Evolutionary conservation across 1,140 invertebrate genomes (phyloP), one percentile per base, ranked within the genome.

Genomic region (Drosophila teissieri): DNA sequence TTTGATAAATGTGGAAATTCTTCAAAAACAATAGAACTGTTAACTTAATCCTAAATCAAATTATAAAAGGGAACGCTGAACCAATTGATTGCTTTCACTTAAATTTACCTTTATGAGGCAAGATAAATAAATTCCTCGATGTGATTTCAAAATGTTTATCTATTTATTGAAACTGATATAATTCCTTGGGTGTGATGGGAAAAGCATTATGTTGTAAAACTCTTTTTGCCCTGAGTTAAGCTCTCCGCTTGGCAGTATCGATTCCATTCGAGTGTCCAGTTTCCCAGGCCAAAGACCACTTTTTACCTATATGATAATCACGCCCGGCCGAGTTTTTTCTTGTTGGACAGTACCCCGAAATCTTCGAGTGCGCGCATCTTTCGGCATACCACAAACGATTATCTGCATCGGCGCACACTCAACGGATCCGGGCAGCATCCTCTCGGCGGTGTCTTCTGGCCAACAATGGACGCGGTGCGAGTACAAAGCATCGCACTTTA

Each of bases 401-500:
- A 89, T 89, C 73, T 89, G 84, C 84, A 74, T 80, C 77, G 80
- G 64, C 61, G 84, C 60, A 89, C 84, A 72, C 80, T 78, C 80
- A 62, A 69, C 78, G 78, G 64, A 75, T 56, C 63, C 73, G 79
- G 63, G 31, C 52, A 12, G 31, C 52, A 44, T 62, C 53, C 67
- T 45, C 44, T 53, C 44, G 37, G 27, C 44, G 42, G 24, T 40
- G 57, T 62, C 15, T 31, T 54, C 58, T 45, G 52, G 62, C 54
- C 42, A 51, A 91, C 82, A 90, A 91, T 86, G 75, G 72, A 52
- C 77, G 79, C 90, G 90, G 90, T 78, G 81, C 69, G 82, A 91
- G 75, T 81, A 91, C 90, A 91, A 91, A 91, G 90, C 83, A 79
- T 84, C 78, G 90, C 90, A 91, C 90, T 91, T 91, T 91, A 91